Evolutionary conservation across 2,113 vertebrate species (phyloP).

Genomic region (Odontophorus gujanensis): DNA sequence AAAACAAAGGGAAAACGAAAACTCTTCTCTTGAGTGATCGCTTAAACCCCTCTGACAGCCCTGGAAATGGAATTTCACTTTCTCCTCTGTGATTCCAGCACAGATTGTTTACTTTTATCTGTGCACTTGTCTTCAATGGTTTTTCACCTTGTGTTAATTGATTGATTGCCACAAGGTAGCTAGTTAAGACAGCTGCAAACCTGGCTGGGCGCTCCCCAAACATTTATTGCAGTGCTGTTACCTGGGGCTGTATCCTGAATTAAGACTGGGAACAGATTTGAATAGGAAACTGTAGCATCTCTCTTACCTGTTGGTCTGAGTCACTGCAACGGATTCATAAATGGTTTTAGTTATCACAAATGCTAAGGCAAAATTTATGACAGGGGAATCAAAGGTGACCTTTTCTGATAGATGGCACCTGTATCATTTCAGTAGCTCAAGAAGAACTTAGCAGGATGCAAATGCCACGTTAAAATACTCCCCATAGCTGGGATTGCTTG

Average conservation of each 20-base stretch:
- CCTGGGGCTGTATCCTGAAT: neutral
- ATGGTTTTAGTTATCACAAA: neutral
- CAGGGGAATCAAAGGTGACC: neutral
- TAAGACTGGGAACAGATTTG: neutral
- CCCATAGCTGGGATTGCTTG: neutral
- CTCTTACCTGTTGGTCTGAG: neutral
- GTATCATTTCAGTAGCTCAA: neutral
- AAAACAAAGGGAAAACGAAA: constrained; percentile 38
- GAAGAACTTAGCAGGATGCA: neutral
- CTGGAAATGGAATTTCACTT: constrained; percentile 63
- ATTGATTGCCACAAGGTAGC: neutral
- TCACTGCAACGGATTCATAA: neutral
- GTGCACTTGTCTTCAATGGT: constrained; percentile 23
- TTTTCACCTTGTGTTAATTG: constrained; percentile 56
- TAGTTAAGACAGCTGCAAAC: neutral
- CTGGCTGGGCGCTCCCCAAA: neutral
- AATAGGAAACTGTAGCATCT: neutral
- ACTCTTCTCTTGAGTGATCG: constrained; percentile 37
- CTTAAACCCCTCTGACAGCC: constrained; percentile 55
- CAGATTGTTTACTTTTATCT: constrained; percentile 55
- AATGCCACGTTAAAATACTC: neutral
- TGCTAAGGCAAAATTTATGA: neutral
- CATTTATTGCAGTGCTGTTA: neutral
- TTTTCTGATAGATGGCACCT: neutral
- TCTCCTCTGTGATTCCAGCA: neutral